A percentile compares a stretch with the other conserved stretches of the same genome.
Evolutionary conservation across 2,888 invertebrate species (phyloP).

Genomic region (Cataglyphis altisquamis): DNA sequence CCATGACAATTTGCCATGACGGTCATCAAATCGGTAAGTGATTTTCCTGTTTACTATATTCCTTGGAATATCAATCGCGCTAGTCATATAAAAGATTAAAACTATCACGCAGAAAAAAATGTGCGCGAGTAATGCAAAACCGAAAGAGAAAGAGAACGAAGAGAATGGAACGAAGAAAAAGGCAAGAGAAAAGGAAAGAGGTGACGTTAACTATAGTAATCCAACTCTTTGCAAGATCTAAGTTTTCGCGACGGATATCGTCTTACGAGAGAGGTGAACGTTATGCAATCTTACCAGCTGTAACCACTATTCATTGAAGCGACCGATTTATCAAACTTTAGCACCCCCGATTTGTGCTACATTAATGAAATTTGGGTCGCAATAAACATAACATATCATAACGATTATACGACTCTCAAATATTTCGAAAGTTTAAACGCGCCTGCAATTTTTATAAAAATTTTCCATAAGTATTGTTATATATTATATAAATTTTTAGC

Average conservation of each 20-base stretch:
- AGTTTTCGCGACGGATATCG: constrained; percentile 73
- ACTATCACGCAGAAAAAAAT: constrained; percentile 40
- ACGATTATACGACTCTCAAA: not conserved
- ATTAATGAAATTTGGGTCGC: constrained; percentile 18
- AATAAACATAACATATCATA: not conserved
- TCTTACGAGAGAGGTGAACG: constrained; percentile 70
- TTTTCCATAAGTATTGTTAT: not conserved
- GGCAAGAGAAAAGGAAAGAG: constrained; percentile 10
- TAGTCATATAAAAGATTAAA: constrained; percentile 61
- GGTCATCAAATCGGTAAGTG: constrained; percentile 20
- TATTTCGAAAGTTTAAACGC: not conserved
- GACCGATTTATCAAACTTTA: constrained; percentile 39
- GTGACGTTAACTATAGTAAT: constrained; percentile 59
- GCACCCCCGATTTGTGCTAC: constrained; percentile 1
- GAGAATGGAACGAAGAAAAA: constrained; percentile 15
- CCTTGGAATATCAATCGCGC: constrained; percentile 66
- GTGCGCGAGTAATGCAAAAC: constrained; percentile 63
- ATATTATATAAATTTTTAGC: too few species aligned
- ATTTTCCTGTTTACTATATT: constrained; percentile 19
- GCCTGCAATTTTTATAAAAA: not conserved
- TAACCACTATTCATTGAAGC: constrained; percentile 50
- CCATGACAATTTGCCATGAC: not conserved
- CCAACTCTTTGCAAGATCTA: constrained; percentile 71
- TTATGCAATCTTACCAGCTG: constrained; percentile 69
- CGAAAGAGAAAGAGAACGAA: constrained; percentile 22